Evolutionary conservation across 2,797 vertebrate genomes (phyloP).

Genomic region (Coccyzus lansbergi): DNA sequence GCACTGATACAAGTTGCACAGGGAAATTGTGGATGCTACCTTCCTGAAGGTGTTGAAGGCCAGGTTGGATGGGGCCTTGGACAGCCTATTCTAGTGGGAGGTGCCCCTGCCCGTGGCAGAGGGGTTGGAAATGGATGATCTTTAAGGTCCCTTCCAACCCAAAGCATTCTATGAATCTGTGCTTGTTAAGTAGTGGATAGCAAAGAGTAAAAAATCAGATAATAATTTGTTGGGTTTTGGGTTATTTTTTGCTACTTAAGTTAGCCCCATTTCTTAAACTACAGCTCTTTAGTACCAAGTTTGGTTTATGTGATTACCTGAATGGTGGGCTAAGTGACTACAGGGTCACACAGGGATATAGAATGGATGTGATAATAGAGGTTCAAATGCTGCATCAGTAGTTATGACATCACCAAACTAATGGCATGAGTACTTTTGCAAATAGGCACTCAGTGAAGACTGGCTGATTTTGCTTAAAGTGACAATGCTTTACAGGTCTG

Average conservation of each 20-base stretch:
- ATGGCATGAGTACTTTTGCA: neutral
- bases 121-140: neutral
- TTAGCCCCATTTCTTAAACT: neutral
- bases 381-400: neutral
- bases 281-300: neutral
- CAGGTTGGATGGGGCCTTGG: too few species aligned
- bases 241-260: too few species aligned
- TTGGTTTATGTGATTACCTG: neutral
- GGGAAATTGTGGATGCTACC: too few species aligned
- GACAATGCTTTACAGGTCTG: neutral
- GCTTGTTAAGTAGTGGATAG: neutral
- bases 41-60: too few species aligned
- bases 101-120: too few species aligned
- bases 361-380: neutral
- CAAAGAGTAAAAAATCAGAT: neutral
- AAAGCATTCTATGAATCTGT: too few species aligned
- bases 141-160: too few species aligned
- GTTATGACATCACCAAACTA: neutral
- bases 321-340: neutral
- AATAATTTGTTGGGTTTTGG: too few species aligned
- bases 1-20: too few species aligned
- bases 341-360: neutral
- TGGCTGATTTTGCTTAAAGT: neutral
- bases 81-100: too few species aligned
- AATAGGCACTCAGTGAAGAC: accelerated